A percentile compares a stretch with the other conserved stretches of the same genome.
phyloP scores from a whole-genome alignment of 2,888 invertebrate species.

The Apoda limacodes region DNA sequence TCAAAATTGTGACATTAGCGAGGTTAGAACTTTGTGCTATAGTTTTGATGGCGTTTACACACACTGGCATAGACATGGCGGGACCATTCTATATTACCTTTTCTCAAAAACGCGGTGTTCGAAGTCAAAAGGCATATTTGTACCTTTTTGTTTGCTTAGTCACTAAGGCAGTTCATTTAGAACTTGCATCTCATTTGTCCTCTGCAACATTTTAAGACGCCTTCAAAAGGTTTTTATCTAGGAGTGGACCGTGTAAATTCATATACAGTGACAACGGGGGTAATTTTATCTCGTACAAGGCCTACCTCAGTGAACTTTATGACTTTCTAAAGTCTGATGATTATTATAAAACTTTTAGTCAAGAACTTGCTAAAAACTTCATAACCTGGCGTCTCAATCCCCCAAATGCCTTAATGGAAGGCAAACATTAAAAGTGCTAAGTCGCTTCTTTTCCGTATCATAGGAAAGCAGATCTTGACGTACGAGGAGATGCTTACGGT shows the following conservation, averaged over 20 bases:
- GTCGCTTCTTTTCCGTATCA: slow-evolving; percentile 4
- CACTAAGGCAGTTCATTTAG: slow-evolving; percentile 5
- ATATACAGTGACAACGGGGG: no score
- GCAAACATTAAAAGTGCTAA: slow-evolving; percentile 7
- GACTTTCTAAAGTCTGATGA: slow-evolving; percentile 3
- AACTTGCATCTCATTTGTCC: slow-evolving; percentile 5
- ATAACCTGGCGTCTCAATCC: slow-evolving; percentile 3
- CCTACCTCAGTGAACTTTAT: slow-evolving; percentile 6
- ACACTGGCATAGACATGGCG: no score
- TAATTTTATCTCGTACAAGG: slow-evolving; percentile 4
- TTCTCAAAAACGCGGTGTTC: no score
- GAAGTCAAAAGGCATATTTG: no score
- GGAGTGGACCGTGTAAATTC: slow-evolving; percentile 7
- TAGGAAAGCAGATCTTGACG: no score
- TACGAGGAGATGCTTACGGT: no score
- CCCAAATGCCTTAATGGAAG: slow-evolving; percentile 5
- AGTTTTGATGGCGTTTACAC: slow-evolving; percentile 7
- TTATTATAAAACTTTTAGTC: slow-evolving; percentile 3
- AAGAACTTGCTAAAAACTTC: slow-evolving; percentile 1
- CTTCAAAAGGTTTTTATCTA: slow-evolving; percentile 7
- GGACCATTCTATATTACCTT: no score
- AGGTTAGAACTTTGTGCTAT: slow-evolving; percentile 5
- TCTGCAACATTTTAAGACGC: slow-evolving; percentile 5
- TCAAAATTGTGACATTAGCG: slow-evolving; percentile 9
- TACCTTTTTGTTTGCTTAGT: no score